Base-by-base conservation (phyloP, 2,888 invertebrate species). In the Morpho helenor region DNA sequence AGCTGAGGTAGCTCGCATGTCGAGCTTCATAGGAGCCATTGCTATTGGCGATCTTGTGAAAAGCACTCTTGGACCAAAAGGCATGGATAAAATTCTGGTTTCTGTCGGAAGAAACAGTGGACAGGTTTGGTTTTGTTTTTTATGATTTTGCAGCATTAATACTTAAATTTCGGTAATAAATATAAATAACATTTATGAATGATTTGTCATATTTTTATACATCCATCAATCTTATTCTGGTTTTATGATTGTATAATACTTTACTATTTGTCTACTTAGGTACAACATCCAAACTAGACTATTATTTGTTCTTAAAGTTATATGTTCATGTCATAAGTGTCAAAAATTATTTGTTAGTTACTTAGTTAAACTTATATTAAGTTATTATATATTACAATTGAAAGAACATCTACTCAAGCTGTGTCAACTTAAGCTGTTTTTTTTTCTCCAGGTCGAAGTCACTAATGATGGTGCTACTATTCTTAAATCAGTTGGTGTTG, bases 381-480 rank as follows among this genome's bases (percentile, higher is more conserved):
- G 5, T 5, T 31, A 31, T 31, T 31, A 5, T 31, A 31, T 31
- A 31, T 31, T 31, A 31, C 3, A 31, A 5, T 31, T 31, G 31
- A 31, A 31, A 31, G 31, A 31, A 31, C 0, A 43, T 43, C 7
- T 7, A 43, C 43, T 43, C n/a, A 43, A 3, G 3, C n/a, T 9
- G n/a, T 4, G 8, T 43, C 16, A 16, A 43, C 43, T 43, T 7
- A 43, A 3, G 3, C n/a, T 9, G n/a, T 43, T 3, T 43, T 59
- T 7, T 45, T 49, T 41, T 52, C 78, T 79, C n/a, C 72, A 92
- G 87, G 97, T 99, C 59, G 96, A 98, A 88, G 98, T 99, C 6
- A 99, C 99, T 55, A 99, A 99, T 86, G 99, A 99, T 89, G 99
- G 99, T 60, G 99, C 99, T 9, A 99, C 99, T 7, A 99, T 99